Percentiles rank a stretch among this genome's conserved stretches.
Conservation (phyloP, 2,797 vertebrate genomes). For the Urocyon cinereoargenteus region DNA sequence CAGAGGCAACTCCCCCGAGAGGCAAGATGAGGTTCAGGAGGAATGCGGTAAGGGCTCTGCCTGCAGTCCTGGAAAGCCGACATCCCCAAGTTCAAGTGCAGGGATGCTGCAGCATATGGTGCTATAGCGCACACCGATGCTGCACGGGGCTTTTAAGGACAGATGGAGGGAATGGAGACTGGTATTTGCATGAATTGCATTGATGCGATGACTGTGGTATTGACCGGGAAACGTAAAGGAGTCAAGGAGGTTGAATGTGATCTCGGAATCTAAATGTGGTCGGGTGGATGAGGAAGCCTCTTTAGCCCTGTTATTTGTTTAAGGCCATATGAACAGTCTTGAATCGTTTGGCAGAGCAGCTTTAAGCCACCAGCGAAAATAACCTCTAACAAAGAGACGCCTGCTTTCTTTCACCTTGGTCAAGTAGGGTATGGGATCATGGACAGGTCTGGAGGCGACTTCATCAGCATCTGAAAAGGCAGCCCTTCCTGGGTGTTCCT, state of each 20-base stretch:
- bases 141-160: slow-evolving; percentile 81
- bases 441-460: neutral
- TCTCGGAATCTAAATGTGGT: slow-evolving; percentile 55
- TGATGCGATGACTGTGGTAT: slow-evolving; percentile 38
- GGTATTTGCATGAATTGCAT: slow-evolving; percentile 59
- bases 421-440: neutral
- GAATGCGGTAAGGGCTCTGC: slow-evolving; percentile 91
- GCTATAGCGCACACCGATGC: slow-evolving; percentile 87
- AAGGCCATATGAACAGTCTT: neutral
- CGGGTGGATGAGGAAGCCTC: slow-evolving; percentile 1
- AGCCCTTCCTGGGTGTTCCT: neutral
- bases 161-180: slow-evolving; percentile 54
- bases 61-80: slow-evolving; percentile 81
- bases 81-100: slow-evolving; percentile 87
- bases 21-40: slow-evolving; percentile 90
- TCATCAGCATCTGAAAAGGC: neutral
- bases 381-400: neutral
- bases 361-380: slow-evolving; percentile 58
- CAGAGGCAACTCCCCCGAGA: slow-evolving; percentile 90
- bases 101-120: slow-evolving; percentile 77
- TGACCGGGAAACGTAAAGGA: slow-evolving; percentile 42
- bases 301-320: neutral
- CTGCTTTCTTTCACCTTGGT: fast-evolving
- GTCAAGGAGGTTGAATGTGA: neutral
- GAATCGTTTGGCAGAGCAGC: neutral